Conservation (phyloP, 2,888 invertebrate genomes). For the Hyposoter dolosus region DNA sequence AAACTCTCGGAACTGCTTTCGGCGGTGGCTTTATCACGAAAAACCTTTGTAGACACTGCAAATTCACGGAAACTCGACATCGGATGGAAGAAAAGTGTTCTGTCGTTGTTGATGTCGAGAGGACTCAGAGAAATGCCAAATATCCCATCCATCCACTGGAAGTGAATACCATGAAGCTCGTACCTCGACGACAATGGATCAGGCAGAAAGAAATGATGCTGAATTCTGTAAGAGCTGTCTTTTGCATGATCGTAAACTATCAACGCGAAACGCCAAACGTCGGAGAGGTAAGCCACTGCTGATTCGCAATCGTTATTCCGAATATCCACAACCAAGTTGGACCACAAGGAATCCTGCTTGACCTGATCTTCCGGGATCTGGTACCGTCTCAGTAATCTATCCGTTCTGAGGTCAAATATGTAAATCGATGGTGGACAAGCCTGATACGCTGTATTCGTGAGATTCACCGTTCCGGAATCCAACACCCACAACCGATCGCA, state of each 20-base stretch:
- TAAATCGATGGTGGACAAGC: constrained; percentile 91
- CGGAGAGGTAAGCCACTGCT: constrained; percentile 89
- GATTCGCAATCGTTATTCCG: constrained; percentile 87
- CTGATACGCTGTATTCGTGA: constrained; percentile 88
- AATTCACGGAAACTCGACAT: constrained; percentile 94
- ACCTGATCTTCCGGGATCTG: constrained; percentile 88
- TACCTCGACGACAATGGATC: constrained; percentile 90
- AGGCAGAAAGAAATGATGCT: constrained; percentile 90
- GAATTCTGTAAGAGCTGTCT: constrained; percentile 88
- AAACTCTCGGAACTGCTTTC: constrained; percentile 79
- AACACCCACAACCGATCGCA: constrained; percentile 93
- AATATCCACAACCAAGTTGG: constrained; percentile 89
- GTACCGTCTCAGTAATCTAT: constrained; percentile 88
- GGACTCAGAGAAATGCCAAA: constrained; percentile 91
- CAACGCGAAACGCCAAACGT: constrained; percentile 89
- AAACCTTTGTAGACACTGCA: constrained; percentile 88
- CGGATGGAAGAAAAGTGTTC: constrained; percentile 91
- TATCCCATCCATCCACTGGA: constrained; percentile 93
- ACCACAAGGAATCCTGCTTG: constrained; percentile 89
- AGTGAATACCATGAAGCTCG: constrained; percentile 90
- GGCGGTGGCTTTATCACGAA: constrained; percentile 87
- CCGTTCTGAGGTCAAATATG: constrained; percentile 90
- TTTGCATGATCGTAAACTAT: constrained; percentile 88
- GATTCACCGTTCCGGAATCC: constrained; percentile 91
- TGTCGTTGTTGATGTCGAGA: constrained; percentile 85